Evolutionary conservation across 2,113 vertebrate species (phyloP), one percentile per base, ranked within the genome.

Genomic region (Podocnemis expansa): DNA sequence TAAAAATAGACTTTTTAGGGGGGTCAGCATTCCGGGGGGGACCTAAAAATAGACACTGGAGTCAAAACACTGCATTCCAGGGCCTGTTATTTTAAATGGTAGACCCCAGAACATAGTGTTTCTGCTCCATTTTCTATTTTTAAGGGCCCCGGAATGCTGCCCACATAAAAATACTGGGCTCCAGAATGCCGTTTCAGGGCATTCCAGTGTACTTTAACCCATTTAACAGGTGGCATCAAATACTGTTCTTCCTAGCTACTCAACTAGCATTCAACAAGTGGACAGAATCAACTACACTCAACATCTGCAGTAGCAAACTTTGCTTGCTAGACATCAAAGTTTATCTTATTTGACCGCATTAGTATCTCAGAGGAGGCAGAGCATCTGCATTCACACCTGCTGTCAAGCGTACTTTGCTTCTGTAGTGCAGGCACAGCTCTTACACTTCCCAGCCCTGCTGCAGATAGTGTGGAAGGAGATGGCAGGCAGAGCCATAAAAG

Each of bases 401-500:
- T 89, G 83, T 67, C 81, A 82, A 88, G 63, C 95, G 86, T 89
- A 88, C 80, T 95, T 86, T 91, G 92, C 49, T 89, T 88, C 21
- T 29, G 83, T 82, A 95, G 82, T 3, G 0, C 92, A 92, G 80
- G 78, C 85, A 80, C 58, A 76, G 56, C 43, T 49, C 94, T 94
- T 86, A 80, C 94, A 90, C 87, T 87, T 92, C 75, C 47, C 80
- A 88, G 85, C 56, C 70, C 38, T 3, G 34, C 85, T 88, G 81
- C 34, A 43, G 34, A 55, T 45, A 95, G 54, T 17, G 60, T 58
- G 47, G 81, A 89, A 63, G 4, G 3, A 29, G 49, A 31, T 75
- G 78, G 83, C 63, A 94, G 73, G 63, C 55, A 52, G 6, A 43
- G 85, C 0, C 67, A 58, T 2, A 34, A 91, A 80, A 89, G 73